Base-by-base conservation (phyloP, 2,113 vertebrate genomes). In the Osmerus eperlanus region DNA sequence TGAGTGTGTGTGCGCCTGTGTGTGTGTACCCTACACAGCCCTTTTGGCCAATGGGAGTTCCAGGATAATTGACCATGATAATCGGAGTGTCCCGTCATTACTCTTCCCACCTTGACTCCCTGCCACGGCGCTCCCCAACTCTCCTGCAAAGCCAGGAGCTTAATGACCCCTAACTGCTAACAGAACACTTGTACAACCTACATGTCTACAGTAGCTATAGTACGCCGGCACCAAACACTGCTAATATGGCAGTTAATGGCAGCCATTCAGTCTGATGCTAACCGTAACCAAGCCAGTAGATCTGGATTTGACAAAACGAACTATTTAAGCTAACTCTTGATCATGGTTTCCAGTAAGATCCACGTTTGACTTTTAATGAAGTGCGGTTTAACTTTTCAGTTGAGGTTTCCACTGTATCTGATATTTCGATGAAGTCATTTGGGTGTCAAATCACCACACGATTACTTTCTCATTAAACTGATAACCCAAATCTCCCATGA, bases 391-490 rank as follows among this genome's bases (percentile, higher is more conserved):
- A 47, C 41, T 47, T 47, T 47, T 47, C 9, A 9, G 9, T 47
- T 47, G 7, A 47, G 41, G 9, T 47, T 2, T 47, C 7, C 41
- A 12, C 7, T 12, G 41, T 7, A 47, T 12, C 41, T 47, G 41
- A 47, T 13, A 36, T 65, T 14, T 41, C 8, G 58, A 47, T 54
- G 1, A 32, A 76, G 25, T 28, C 70, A 54, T 73, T 47, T 66
- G 74, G 70, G 65, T 19, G 18, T 19, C 54, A 62, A 67, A 1
- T 3, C 2, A 52, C 47, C 32, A 8, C 65, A 63, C 78, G 63
- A 13, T n/a, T 69, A 59, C 28, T 56, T 53, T 36, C 68, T 74
- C 68, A 71, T 72, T 4, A 74, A 25, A 47, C 59, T 65, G 61
- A 54, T 54, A 58, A 51, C n/a, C 19, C 32, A 65, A 25, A 77